Evolutionary conservation across 2,888 invertebrate genomes (phyloP).

Genomic region (Griposia aprilina): DNA sequence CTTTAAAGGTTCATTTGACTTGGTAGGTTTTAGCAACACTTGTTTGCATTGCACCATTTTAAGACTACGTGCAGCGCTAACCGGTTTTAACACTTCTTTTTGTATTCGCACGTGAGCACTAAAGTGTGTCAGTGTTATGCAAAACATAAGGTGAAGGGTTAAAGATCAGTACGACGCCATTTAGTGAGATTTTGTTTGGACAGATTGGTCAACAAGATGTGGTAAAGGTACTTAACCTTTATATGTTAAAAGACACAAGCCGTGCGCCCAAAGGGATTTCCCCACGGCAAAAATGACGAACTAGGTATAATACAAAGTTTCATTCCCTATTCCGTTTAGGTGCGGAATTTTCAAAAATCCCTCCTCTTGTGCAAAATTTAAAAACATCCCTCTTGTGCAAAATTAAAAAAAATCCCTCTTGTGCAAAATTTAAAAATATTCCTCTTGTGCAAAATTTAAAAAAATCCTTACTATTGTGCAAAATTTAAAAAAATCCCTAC

Average conservation of each 20-base stretch:
- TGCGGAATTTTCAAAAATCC: too few relatives aligned
- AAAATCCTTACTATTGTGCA: not conserved
- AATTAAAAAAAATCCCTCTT: not conserved
- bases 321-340: too few relatives aligned
- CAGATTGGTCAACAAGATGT: slow-evolving; percentile 18
- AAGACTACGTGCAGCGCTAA: not conserved
- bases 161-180: slow-evolving; percentile 29
- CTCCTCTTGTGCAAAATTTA: too few relatives aligned
- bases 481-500: too few relatives aligned
- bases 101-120: not conserved
- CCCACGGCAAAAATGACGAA: too few relatives aligned
- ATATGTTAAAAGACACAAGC: too few relatives aligned
- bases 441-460: not conserved
- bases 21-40: not conserved
- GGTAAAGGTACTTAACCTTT: not conserved
- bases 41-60: not conserved
- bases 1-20: not conserved
- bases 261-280: too few relatives aligned
- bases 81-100: slow-evolving; percentile 15
- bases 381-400: not conserved
- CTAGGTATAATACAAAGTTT: too few relatives aligned
- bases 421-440: not conserved
- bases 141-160: slow-evolving; percentile 26
- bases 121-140: slow-evolving; percentile 21
- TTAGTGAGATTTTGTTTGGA: not conserved